Evolutionary conservation across 2,888 invertebrate species (phyloP).

Genomic region (Maniola hyperantus): DNA sequence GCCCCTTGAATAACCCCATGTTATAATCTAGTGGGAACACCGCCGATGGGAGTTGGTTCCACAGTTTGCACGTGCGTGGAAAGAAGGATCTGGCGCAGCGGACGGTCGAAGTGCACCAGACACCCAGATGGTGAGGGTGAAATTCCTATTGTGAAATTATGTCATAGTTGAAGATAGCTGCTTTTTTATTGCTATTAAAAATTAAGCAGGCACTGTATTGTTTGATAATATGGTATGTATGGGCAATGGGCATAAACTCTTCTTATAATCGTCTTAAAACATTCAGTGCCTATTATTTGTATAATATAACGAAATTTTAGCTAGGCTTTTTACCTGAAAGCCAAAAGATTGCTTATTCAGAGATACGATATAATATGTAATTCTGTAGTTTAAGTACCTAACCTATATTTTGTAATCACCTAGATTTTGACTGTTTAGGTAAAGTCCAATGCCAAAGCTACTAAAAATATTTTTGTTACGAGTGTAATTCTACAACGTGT

Average conservation of each 20-base stretch:
- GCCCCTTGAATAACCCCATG: too few species aligned
- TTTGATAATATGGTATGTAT: neutral
- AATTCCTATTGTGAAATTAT: too few species aligned
- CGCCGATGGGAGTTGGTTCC: too few species aligned
- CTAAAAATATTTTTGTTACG: conserved; percentile 34
- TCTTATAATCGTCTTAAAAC: conserved; percentile 53
- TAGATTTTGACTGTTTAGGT: conserved; percentile 56
- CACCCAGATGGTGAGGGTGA: too few species aligned
- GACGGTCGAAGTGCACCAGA: too few species aligned
- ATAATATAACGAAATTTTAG: conserved; percentile 54
- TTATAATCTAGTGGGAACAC: too few species aligned
- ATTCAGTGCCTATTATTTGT: conserved; percentile 75
- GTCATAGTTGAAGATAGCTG: conserved; percentile 15
- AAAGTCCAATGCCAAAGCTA: conserved; percentile 31
- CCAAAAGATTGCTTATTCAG: conserved; percentile 61
- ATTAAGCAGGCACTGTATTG: conserved; percentile 9
- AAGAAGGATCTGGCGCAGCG: too few species aligned
- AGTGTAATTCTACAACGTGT: conserved; percentile 30
- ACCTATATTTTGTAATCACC: conserved; percentile 64
- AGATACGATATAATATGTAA: conserved; percentile 75
- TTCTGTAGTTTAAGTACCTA: conserved; percentile 46
- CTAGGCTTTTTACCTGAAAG: conserved; percentile 44
- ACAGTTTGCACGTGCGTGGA: too few species aligned
- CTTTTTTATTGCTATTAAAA: conserved; percentile 11
- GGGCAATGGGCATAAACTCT: too few species aligned